These are phyloP conservation scores for Neoascia interrupta DNA, from an alignment of 2,888 invertebrate genomes.

Conservation along the genomic window DNA sequence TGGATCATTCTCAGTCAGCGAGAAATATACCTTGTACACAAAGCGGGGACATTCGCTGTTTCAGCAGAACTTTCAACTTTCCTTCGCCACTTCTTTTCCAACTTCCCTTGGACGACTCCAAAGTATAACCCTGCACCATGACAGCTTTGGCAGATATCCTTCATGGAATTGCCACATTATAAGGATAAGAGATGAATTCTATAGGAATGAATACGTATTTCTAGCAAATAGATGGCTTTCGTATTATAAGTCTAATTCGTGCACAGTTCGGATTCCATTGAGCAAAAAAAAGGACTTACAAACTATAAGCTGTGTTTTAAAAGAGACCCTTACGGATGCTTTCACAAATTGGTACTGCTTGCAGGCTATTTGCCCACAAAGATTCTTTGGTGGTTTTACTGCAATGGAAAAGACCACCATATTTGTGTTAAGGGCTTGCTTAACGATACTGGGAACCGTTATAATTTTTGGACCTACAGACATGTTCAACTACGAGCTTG, in stretches of 20 bases:
- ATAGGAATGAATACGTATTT: constrained; percentile 56
- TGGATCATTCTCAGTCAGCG: constrained; percentile 37
- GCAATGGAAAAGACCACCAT: constrained; percentile 21
- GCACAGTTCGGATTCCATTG: background rate
- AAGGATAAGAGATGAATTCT: constrained; percentile 60
- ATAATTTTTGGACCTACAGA: constrained; percentile 67
- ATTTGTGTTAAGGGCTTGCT: constrained; percentile 28
- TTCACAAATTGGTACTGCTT: constrained; percentile 45
- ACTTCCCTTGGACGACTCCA: constrained; percentile 47
- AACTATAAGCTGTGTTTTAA: background rate
- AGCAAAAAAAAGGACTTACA: background rate
- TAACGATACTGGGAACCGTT: constrained; percentile 2
- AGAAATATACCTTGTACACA: constrained; percentile 56
- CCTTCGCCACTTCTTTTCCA: constrained; percentile 9
- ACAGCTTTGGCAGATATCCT: constrained; percentile 72
- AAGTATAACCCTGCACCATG: constrained; percentile 64
- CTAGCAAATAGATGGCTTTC: constrained; percentile 68
- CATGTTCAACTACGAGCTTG: constrained; percentile 70
- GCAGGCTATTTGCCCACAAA: background rate
- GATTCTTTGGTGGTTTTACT: constrained; percentile 8
- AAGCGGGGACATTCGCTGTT: constrained; percentile 25
- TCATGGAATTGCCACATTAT: constrained; percentile 73
- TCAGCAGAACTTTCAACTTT: constrained; percentile 31
- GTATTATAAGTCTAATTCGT: background rate
- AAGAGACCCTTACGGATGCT: background rate